A percentile compares a stretch with the other conserved stretches of the same genome.
These are phyloP conservation scores for Mimas tiliae DNA, from an alignment of 2,888 invertebrate species.

Conservation along the genomic window DNA sequence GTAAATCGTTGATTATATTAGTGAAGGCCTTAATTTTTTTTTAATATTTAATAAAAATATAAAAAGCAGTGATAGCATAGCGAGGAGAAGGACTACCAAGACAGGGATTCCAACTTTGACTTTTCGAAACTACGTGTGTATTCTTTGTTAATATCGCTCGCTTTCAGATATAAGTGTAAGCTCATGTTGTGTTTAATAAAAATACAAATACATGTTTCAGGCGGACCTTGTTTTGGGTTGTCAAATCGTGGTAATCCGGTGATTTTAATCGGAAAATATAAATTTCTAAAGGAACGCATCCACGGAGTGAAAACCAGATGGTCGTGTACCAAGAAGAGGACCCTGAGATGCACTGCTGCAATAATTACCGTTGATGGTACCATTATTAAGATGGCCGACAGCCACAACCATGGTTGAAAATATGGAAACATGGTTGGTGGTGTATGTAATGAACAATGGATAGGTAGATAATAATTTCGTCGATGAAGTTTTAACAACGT, in stretches of 20 bases:
- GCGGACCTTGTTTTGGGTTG: conserved; percentile 35
- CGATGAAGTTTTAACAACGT: too few species aligned
- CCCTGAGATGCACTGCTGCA: conserved; percentile 41
- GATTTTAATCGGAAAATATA: conserved; percentile 37
- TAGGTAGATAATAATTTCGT: not conserved
- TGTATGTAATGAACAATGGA: conserved; percentile 29
- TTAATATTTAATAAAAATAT: too few species aligned
- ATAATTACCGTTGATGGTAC: conserved; percentile 41
- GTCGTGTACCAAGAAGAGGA: conserved; percentile 47
- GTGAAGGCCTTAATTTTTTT: too few species aligned
- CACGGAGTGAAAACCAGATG: conserved; percentile 41
- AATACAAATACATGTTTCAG: not conserved
- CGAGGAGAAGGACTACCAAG: too few species aligned
- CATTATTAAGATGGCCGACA: conserved; percentile 31
- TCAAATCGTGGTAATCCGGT: conserved; percentile 44
- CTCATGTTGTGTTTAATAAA: too few species aligned
- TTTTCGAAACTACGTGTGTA: too few species aligned
- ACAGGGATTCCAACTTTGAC: too few species aligned
- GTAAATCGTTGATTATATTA: too few species aligned
- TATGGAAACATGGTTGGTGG: not conserved
- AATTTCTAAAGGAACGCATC: conserved; percentile 39
- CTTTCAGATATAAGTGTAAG: too few species aligned
- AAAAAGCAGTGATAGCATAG: too few species aligned
- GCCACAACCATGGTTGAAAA: conserved; percentile 31
- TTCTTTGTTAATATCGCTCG: too few species aligned